Evolutionary conservation across 2,888 invertebrate species (phyloP).

Genomic region (Drosophila ustulata): DNA sequence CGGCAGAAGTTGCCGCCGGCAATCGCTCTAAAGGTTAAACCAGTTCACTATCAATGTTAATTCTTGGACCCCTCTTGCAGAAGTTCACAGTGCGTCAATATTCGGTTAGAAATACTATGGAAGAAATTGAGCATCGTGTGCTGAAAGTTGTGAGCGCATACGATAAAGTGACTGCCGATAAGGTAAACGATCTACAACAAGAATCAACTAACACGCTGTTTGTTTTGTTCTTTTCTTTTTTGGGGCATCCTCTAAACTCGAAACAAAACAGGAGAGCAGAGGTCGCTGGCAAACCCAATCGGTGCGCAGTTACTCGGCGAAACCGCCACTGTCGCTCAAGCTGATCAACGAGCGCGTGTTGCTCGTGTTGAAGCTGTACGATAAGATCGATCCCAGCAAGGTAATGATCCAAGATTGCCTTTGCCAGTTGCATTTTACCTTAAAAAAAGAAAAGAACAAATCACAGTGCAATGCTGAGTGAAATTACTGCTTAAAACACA

Average conservation of each 20-base stretch:
- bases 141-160: slow-evolving; percentile 94
- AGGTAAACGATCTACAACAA: slow-evolving; percentile 88
- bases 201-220: slow-evolving; percentile 48
- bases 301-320: slow-evolving; percentile 90
- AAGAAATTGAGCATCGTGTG: slow-evolving; percentile 92
- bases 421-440: slow-evolving; percentile 69
- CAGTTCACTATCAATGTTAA: slow-evolving; percentile 5
- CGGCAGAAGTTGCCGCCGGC: neutral
- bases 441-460: slow-evolving; percentile 38
- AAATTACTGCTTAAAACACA: neutral
- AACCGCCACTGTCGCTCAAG: slow-evolving; percentile 92
- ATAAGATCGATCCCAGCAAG: slow-evolving; percentile 97
- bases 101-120: slow-evolving; percentile 86
- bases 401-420: slow-evolving; percentile 87
- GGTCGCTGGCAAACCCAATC: slow-evolving; percentile 87
- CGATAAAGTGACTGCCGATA: slow-evolving; percentile 94
- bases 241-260: slow-evolving; percentile 34
- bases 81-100: slow-evolving; percentile 70
- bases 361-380: slow-evolving; percentile 98
- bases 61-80: slow-evolving; percentile 41
- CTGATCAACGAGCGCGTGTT: slow-evolving; percentile 95
- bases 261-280: slow-evolving; percentile 78
- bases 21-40: slow-evolving; percentile 7
- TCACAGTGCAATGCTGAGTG: neutral
- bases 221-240: slow-evolving; percentile 78